Conservation (phyloP, 2,797 vertebrate genomes). For the Carcharodon carcharias region DNA sequence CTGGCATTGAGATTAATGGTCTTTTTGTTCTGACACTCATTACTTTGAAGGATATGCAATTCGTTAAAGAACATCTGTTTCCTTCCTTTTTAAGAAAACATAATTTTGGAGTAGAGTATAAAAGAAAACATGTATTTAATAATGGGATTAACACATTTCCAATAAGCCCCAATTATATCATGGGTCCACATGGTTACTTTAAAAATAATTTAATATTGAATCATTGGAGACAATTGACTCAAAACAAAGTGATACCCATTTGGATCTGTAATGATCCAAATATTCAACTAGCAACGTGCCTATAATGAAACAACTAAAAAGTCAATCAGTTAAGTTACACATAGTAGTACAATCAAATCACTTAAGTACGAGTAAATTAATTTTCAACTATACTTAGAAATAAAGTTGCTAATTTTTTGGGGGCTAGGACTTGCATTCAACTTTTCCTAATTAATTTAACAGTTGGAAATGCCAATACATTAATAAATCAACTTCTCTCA, state of each 20-base stretch:
- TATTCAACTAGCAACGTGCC: neutral
- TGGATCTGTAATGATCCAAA: neutral
- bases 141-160: neutral
- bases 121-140: neutral
- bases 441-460: constrained; percentile 40
- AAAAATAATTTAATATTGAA: neutral
- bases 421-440: neutral
- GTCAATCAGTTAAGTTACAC: neutral
- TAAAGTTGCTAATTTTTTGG: neutral
- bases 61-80: neutral
- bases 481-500: constrained; percentile 42
- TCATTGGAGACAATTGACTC: neutral
- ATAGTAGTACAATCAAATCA: neutral
- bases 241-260: neutral
- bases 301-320: neutral
- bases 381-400: neutral
- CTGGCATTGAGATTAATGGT: neutral
- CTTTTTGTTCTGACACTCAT: neutral
- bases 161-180: neutral
- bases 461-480: constrained; percentile 39
- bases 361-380: neutral
- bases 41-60: neutral
- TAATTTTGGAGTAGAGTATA: neutral
- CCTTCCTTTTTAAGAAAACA: neutral
- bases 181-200: neutral